phyloP scores from a whole-genome alignment of 2,888 invertebrate species.

The Andrena dorsata region DNA sequence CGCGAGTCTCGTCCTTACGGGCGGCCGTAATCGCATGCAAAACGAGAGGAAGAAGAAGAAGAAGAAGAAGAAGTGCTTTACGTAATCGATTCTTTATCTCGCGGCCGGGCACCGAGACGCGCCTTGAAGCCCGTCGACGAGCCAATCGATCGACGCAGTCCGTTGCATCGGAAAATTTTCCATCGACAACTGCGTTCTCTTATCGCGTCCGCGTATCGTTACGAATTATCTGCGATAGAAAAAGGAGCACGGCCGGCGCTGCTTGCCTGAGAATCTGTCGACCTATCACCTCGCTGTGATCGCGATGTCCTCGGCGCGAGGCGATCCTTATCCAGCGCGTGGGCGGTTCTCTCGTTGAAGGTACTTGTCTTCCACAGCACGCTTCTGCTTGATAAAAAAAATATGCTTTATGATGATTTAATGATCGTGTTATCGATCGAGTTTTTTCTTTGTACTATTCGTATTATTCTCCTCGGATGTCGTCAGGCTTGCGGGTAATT shows the following conservation, averaged over 20 bases:
- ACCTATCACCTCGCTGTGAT: constrained; percentile 56
- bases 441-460: neutral
- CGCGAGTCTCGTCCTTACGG: constrained; percentile 15
- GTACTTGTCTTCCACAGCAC: neutral
- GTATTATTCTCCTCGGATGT: neutral
- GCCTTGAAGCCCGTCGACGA: constrained; percentile 56
- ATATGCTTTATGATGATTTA: constrained; percentile 11
- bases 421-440: constrained; percentile 3
- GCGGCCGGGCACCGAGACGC: constrained; percentile 27
- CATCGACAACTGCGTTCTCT: constrained; percentile 23
- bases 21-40: constrained; percentile 50
- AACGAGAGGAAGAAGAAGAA: constrained; percentile 37
- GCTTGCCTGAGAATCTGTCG: constrained; percentile 55
- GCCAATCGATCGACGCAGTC: constrained; percentile 41
- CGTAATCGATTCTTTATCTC: constrained; percentile 60
- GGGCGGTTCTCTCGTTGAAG: constrained; percentile 46
- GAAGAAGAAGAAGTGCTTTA: constrained; percentile 68
- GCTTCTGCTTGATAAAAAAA: neutral
- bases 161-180: constrained; percentile 64
- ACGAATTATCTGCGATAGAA: constrained; percentile 50
- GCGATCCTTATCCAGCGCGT: constrained; percentile 56
- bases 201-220: constrained; percentile 54
- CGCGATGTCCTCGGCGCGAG: constrained; percentile 49
- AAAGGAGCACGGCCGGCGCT: constrained; percentile 5
- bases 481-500: neutral